Evolutionary conservation across 2,113 vertebrate genomes (phyloP).

Genomic region (Electrona antarctica): DNA sequence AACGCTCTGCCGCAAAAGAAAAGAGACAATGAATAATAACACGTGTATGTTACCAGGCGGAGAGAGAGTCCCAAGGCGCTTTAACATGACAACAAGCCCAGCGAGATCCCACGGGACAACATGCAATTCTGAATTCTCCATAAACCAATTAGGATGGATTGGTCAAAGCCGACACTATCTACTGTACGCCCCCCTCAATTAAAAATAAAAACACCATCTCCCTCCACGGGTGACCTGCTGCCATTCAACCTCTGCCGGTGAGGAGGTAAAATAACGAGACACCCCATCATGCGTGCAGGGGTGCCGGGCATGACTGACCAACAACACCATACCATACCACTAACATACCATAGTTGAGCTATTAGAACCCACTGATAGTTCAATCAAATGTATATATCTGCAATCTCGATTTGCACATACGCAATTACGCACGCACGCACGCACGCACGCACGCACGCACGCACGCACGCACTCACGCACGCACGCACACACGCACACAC

Average conservation of each 20-base stretch:
- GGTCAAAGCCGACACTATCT: conserved; percentile 32
- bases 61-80: conserved; percentile 36
- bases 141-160: conserved; percentile 54
- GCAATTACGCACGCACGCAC: background rate
- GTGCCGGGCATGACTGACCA: conserved; percentile 35
- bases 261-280: conserved; percentile 54
- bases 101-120: conserved; percentile 44
- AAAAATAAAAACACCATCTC: conserved; percentile 54
- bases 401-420: conserved; percentile 46
- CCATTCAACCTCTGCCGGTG: conserved; percentile 41
- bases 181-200: conserved; percentile 49
- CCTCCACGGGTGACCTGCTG: conserved; percentile 45
- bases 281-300: conserved; percentile 14
- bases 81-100: conserved; percentile 25
- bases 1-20: background rate
- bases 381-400: conserved; percentile 48
- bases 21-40: conserved; percentile 40
- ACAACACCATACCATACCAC: background rate
- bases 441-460: conserved; percentile 25
- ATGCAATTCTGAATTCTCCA: conserved; percentile 20
- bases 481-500: conserved; percentile 18
- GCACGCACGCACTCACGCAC: conserved; percentile 41
- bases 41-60: conserved; percentile 8
- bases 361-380: conserved; percentile 32
- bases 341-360: conserved; percentile 19